Evolutionary conservation across 2,797 vertebrate genomes (phyloP).

Genomic region (Micrastur ruficollis): DNA sequence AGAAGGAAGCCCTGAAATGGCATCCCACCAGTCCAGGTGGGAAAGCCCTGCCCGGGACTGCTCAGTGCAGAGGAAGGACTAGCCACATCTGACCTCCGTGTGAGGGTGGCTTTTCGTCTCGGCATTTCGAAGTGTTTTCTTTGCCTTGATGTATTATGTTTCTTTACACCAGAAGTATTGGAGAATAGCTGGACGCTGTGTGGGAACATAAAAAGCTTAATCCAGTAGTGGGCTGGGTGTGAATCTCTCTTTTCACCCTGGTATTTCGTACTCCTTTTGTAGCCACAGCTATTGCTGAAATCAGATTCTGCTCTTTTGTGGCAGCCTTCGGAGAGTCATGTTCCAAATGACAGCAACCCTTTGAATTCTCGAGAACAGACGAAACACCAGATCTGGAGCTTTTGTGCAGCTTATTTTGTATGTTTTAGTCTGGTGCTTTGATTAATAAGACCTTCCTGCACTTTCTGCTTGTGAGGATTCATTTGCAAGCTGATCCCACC

Average conservation of each 20-base stretch:
- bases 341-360: neutral
- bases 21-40: neutral
- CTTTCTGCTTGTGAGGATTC: neutral
- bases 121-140: neutral
- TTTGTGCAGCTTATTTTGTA: neutral
- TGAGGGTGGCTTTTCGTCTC: neutral
- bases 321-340: neutral
- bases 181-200: neutral
- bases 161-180: neutral
- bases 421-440: neutral
- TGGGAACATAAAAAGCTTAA: neutral
- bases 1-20: slow-evolving; percentile 36
- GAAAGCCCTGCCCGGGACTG: neutral
- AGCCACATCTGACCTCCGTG: neutral
- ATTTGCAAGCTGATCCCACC: neutral
- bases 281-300: neutral
- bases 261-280: neutral
- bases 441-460: neutral
- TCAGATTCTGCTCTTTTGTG: neutral
- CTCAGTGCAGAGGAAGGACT: neutral
- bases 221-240: neutral
- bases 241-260: neutral
- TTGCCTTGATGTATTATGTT: neutral
- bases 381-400: neutral
- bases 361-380: neutral